phyloP scores from a whole-genome alignment of 2,113 vertebrate species.

The Synodontis membranacea region DNA sequence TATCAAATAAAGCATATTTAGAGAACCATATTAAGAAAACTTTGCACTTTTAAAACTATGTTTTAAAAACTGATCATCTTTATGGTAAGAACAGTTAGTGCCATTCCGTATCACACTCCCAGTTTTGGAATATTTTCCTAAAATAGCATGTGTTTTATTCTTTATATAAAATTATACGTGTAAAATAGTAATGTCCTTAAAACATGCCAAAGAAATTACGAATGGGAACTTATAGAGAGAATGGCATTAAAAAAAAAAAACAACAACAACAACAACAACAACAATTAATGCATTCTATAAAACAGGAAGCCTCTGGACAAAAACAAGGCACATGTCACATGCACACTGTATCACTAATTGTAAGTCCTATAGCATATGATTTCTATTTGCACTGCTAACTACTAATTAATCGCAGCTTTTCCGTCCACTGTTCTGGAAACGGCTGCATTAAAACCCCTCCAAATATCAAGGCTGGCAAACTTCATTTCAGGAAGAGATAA shows the following conservation, averaged over 20 bases:
- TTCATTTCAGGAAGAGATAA: conserved; percentile 23
- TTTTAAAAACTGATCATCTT: not conserved
- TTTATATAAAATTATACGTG: not conserved
- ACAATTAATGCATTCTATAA: not conserved
- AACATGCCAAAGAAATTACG: not conserved
- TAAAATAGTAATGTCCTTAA: not conserved
- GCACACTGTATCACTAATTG: not conserved
- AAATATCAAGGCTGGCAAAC: conserved; percentile 29
- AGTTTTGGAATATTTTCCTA: not conserved
- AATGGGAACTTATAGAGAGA: not conserved
- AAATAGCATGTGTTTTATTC: not conserved
- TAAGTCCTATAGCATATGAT: not conserved
- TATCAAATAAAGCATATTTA: not conserved
- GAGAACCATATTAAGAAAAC: not conserved
- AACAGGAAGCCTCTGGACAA: too few species aligned
- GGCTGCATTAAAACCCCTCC: conserved; percentile 5
- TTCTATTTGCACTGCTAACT: not conserved
- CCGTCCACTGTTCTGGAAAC: not conserved
- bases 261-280: too few species aligned
- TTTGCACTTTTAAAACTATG: too few species aligned
- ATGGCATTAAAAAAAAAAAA: too few species aligned
- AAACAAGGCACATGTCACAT: not conserved
- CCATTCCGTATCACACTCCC: not conserved
- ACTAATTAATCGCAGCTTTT: conserved; percentile 12
- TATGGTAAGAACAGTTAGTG: not conserved